Evolutionary conservation across 2,888 invertebrate species (phyloP), one percentile per base, ranked within the genome.

Genomic region (Charanyca ferruginea): DNA sequence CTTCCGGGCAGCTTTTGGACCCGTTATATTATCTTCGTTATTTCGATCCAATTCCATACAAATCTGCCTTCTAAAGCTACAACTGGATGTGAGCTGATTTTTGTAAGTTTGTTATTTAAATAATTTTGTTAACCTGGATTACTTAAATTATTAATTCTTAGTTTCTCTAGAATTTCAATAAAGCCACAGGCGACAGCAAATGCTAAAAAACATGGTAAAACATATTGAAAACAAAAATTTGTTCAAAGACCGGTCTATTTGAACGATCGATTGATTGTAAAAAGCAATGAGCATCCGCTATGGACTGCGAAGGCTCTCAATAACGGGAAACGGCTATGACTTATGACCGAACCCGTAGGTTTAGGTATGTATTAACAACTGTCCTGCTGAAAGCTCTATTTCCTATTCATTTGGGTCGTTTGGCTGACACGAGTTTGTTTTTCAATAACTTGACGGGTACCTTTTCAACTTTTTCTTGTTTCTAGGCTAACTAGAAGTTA

Each of bases 271-370:
- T 66, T 47, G 54, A n/a, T 20, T 54, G 38, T 18, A 16, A 41
- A 41, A 41, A 47, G 20, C 55, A 66, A 54, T 66, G 4, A 38
- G 41, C 41, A 28, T 20, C 20, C 18, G 38, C 47, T 38, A 11
- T 32, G 20, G 47, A 32, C 5, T 41, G 20, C 22, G 16, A 23
- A 53, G 28, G 64, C n/a, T 64, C 44, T 16, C 35, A 35, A 35
- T 25, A 22, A 35, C n/a, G 41, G 22, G 16, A 13, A 16, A 38
- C 4, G 38, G 38, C 4, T 16, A 13, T 16, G 38, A 38, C 3
- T 16, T 16, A 38, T 16, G 16, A 3, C 3, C 38, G 5, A 0
- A 16, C 28, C 28, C 2, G 32, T 11, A 11, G 9, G 9, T 9
- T 5, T 32, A 11, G 16, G 16, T 16, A 35, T 13, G 35, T 35